phyloP scores from a whole-genome alignment of 2,113 vertebrate genomes.

The Coregonus clupeaformis region DNA sequence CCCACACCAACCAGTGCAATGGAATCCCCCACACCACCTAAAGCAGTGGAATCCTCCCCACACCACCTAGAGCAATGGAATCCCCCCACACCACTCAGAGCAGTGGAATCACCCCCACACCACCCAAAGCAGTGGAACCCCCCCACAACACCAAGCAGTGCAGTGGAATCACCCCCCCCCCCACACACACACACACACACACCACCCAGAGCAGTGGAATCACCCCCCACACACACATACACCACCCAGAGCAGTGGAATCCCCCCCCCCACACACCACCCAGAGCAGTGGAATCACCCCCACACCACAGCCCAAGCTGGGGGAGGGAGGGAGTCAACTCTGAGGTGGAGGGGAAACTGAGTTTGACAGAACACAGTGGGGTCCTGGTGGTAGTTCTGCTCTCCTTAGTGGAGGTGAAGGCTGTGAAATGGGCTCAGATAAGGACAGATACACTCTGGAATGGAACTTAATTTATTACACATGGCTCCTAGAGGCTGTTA shows the following conservation, averaged over 20 bases:
- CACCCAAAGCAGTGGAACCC: conserved; percentile 17
- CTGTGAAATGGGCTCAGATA: conserved; percentile 69
- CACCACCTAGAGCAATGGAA: background rate
- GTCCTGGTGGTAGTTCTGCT: conserved; percentile 33
- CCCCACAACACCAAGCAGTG: background rate
- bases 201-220: background rate
- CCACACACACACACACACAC: background rate
- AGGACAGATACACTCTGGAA: conserved; percentile 63
- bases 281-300: background rate
- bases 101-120: conserved; percentile 13
- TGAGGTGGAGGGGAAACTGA: background rate
- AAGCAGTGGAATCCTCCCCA: conserved; percentile 33
- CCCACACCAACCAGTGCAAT: conserved; percentile 21
- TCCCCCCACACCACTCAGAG: background rate
- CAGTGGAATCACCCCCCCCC: background rate
- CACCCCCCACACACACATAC: too few relatives aligned
- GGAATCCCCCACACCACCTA: background rate
- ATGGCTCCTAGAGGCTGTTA: conserved; percentile 50
- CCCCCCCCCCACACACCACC: too few relatives aligned
- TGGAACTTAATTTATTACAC: conserved; percentile 57
- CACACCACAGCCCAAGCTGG: background rate
- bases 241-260: conserved; percentile 27
- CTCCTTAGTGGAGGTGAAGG: conserved; percentile 48
- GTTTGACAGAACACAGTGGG: conserved; percentile 6
- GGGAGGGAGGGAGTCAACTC: background rate